Conservation (phyloP, 2,797 vertebrate species). For the Gobio occitaniae region DNA sequence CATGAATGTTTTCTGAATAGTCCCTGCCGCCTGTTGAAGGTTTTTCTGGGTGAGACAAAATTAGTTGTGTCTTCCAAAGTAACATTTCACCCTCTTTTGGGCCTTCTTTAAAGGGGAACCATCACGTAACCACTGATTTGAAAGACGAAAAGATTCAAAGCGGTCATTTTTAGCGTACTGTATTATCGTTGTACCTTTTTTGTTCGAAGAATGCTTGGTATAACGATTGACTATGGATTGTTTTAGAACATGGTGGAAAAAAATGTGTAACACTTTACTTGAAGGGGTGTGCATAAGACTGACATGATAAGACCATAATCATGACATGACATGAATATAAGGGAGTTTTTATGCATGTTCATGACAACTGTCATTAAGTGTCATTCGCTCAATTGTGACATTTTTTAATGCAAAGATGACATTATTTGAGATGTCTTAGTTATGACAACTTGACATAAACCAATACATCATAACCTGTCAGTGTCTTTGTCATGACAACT, state of each 20-base stretch:
- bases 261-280: not conserved
- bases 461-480: too few species aligned
- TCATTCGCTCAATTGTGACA: too few species aligned
- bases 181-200: not conserved
- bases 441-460: too few species aligned
- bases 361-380: too few species aligned
- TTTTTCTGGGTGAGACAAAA: constrained; percentile 8
- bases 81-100: constrained; percentile 56
- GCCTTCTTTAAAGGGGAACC: constrained; percentile 35
- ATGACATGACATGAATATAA: too few species aligned
- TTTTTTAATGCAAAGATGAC: too few species aligned
- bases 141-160: not conserved
- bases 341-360: too few species aligned
- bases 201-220: not conserved
- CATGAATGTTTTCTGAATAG: constrained; percentile 47
- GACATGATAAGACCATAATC: too few species aligned
- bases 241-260: constrained; percentile 10
- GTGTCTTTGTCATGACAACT: too few species aligned
- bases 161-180: not conserved
- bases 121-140: not conserved
- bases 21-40: constrained; percentile 12
- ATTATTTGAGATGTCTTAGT: too few species aligned
- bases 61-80: constrained; percentile 64
- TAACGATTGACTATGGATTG: constrained; percentile 7
- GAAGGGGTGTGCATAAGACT: too few species aligned